phyloP scores from a whole-genome alignment of 2,797 vertebrate genomes.

The Gallirallus australis region DNA sequence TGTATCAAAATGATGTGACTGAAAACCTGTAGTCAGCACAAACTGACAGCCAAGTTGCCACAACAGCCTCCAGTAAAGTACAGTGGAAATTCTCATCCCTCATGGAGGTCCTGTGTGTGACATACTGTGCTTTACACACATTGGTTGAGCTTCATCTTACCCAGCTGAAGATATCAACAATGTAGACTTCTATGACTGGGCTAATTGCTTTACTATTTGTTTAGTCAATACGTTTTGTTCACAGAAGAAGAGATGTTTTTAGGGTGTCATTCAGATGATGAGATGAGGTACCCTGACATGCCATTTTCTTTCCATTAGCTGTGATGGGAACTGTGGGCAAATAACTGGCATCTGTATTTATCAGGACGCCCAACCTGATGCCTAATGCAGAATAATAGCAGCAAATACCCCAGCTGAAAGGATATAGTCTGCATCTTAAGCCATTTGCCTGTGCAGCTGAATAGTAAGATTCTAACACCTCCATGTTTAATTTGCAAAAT shows the following conservation, averaged over 20 bases:
- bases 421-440: background rate
- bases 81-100: background rate
- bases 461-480: background rate
- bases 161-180: background rate
- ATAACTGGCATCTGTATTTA: background rate
- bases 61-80: background rate
- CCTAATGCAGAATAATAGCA: background rate
- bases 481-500: background rate
- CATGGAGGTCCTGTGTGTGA: accelerated
- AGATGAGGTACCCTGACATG: background rate
- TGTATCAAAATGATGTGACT: background rate
- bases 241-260: background rate
- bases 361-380: background rate
- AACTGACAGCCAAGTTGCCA: background rate
- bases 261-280: background rate
- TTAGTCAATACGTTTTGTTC: background rate
- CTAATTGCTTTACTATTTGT: background rate
- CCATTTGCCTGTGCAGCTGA: background rate
- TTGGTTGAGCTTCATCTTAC: background rate
- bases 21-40: background rate
- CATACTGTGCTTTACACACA: background rate
- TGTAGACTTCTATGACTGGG: background rate
- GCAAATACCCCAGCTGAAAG: background rate
- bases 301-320: background rate
- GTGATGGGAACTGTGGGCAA: background rate